phyloP scores from a whole-genome alignment of 2,113 vertebrate species.

The Triplophysa siluroides region DNA sequence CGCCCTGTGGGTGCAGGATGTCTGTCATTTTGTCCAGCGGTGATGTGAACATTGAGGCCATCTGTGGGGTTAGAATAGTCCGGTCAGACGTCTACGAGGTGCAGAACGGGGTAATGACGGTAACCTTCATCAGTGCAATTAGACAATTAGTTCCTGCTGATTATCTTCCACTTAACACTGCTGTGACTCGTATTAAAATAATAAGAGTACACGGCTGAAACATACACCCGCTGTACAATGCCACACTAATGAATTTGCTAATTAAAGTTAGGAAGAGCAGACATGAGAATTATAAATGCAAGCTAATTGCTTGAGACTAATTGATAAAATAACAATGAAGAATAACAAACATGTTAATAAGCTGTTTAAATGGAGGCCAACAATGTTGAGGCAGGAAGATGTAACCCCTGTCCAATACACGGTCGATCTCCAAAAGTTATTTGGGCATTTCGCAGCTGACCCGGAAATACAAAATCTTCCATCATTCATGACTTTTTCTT shows the following conservation, averaged over 20 bases:
- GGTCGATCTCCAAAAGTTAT: too few relatives aligned
- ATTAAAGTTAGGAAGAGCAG: conserved; percentile 68
- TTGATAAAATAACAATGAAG: conserved; percentile 39
- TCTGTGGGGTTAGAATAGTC: conserved; percentile 49
- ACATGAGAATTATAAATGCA: conserved; percentile 68
- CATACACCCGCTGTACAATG: conserved; percentile 64
- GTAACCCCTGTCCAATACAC: too few relatives aligned
- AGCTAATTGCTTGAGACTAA: conserved; percentile 68
- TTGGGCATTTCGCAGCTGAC: too few relatives aligned
- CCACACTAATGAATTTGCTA: conserved; percentile 75
- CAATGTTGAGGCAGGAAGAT: not conserved
- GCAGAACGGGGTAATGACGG: conserved; percentile 65
- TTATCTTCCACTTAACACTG: conserved; percentile 79
- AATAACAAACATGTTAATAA: conserved; percentile 44
- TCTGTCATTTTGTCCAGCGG: conserved; percentile 35
- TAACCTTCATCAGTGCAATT: conserved; percentile 69
- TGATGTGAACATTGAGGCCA: conserved; percentile 46
- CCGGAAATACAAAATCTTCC: too few relatives aligned
- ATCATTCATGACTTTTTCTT: too few relatives aligned
- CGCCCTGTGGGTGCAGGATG: conserved; percentile 28
- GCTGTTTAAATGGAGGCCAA: conserved; percentile 28
- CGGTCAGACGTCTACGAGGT: conserved; percentile 66
- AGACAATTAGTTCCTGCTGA: conserved; percentile 83
- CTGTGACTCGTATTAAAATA: conserved; percentile 73
- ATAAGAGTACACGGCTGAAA: conserved; percentile 67